These are phyloP conservation scores for Athene noctua DNA, from an alignment of 2,113 vertebrate species.

Conservation along the genomic window DNA sequence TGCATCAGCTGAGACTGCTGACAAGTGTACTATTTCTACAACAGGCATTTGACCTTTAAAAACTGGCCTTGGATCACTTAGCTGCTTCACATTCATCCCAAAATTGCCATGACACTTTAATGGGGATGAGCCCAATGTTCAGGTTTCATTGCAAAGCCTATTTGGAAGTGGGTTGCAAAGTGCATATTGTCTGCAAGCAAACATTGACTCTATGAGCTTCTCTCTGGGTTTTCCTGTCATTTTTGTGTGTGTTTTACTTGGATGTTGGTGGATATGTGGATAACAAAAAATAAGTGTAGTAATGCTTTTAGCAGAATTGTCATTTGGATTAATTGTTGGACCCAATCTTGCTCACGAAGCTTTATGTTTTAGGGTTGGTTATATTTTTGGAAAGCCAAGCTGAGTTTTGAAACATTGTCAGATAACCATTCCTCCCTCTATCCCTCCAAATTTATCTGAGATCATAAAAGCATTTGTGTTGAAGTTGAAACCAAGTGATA, in stretches of 20 bases:
- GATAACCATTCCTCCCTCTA: neutral
- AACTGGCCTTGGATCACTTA: neutral
- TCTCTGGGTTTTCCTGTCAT: neutral
- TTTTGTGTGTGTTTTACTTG: neutral
- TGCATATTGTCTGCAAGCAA: neutral
- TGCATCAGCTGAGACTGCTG: neutral
- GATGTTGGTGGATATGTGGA: neutral
- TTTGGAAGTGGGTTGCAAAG: neutral
- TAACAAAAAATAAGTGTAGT: neutral
- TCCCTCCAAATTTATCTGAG: neutral
- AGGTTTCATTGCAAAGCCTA: neutral
- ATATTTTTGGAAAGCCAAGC: neutral
- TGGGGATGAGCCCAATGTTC: neutral
- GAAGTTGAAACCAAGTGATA: neutral
- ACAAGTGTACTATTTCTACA: neutral
- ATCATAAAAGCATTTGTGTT: neutral
- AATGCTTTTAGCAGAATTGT: neutral
- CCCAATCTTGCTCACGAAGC: neutral
- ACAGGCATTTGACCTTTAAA: conserved; percentile 19
- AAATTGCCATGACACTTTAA: neutral
- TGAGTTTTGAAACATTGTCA: neutral
- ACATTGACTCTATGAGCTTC: neutral
- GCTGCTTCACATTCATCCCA: neutral
- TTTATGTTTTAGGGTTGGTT: neutral
- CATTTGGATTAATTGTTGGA: neutral